Evolutionary conservation across 2,113 vertebrate species (phyloP).

Genomic region (Rafetus swinhoei): DNA sequence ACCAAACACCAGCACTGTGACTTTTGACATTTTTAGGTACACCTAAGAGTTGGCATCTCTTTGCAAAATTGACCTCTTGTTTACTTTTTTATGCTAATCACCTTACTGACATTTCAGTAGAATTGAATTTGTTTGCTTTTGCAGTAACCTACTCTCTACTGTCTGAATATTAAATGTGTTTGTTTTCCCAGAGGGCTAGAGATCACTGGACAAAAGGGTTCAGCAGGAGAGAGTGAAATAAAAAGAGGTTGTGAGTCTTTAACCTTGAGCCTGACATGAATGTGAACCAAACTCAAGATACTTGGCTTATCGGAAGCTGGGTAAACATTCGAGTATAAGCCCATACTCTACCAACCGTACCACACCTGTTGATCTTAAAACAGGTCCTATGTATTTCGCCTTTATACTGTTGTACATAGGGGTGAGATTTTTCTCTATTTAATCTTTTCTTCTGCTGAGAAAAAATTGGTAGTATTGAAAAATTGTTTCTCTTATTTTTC

Average conservation of each 20-base stretch:
- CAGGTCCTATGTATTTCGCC: slow-evolving; percentile 52
- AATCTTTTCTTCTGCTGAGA: slow-evolving; percentile 53
- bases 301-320: slow-evolving; percentile 88
- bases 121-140: slow-evolving; percentile 79
- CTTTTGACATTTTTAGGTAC: background rate
- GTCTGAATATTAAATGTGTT: slow-evolving; percentile 98
- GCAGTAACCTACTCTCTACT: slow-evolving; percentile 80
- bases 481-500: slow-evolving; percentile 59
- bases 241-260: slow-evolving; percentile 99
- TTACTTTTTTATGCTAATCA: slow-evolving; percentile 74
- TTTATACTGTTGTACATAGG: slow-evolving; percentile 31
- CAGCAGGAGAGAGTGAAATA: slow-evolving; percentile 99
- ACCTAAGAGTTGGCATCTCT: slow-evolving; percentile 73
- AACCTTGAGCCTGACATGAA: slow-evolving; percentile 90
- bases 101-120: slow-evolving; percentile 75
- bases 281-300: slow-evolving; percentile 90
- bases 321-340: slow-evolving; percentile 97
- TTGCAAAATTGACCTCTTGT: slow-evolving; percentile 67
- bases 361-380: slow-evolving; percentile 42
- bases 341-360: slow-evolving; percentile 71
- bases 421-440: slow-evolving; percentile 43
- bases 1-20: background rate
- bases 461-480: slow-evolving; percentile 48
- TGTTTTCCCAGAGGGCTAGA: slow-evolving; percentile 99
- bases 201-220: slow-evolving; percentile 97